Evolutionary conservation across 2,888 invertebrate species (phyloP), one percentile per base, ranked within the genome.

Genomic region (Rhorus exstirpatorius): DNA sequence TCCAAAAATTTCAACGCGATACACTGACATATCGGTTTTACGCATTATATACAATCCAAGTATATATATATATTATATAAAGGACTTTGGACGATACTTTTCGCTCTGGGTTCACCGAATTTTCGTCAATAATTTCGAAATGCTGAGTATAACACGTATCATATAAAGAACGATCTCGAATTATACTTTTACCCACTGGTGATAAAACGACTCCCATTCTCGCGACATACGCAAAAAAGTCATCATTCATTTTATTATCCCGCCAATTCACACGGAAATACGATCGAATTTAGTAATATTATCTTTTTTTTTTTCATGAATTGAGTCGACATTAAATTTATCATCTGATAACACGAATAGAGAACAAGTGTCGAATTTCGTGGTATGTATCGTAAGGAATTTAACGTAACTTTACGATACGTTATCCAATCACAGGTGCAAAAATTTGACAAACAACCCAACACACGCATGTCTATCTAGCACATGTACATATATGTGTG

Each of bases 1-100:
- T 46, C 55, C 44, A 35, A 63, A 58, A 80, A 70, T 70, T 79
- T 67, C 61, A 44, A 24, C 26, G 21, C 55, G 72, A 63, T 19
- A 41, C 19, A 14, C 10, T 14, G 24, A 49, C 67, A 76, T 12
- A 67, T 7, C 31, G 3, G 10, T n/a, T 7, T 17, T 19, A n/a
- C 19, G 21, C n/a, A 41, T 26, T 4, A 65, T 31, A 10, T 6
- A 19, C 10, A 35, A 63, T 24, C n/a, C 26, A 44, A 7, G 3
- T 2, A 44, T 10, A 24, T 8, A 24, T 1, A 24, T 24, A 24
- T 19, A 61, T 24, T 21, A 44, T 14, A 44, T 10, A 17, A 7
- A 71, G 72, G 41, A 51, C 61, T 51, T 41, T n/a, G 61, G 41
- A 41, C 44, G 14, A 19, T 58, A 31, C 14, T 72, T 26, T 65